A percentile compares a stretch with the other conserved stretches of the same genome.
phyloP scores from a whole-genome alignment of 2,113 vertebrate genomes.

The Enhydra lutris region DNA sequence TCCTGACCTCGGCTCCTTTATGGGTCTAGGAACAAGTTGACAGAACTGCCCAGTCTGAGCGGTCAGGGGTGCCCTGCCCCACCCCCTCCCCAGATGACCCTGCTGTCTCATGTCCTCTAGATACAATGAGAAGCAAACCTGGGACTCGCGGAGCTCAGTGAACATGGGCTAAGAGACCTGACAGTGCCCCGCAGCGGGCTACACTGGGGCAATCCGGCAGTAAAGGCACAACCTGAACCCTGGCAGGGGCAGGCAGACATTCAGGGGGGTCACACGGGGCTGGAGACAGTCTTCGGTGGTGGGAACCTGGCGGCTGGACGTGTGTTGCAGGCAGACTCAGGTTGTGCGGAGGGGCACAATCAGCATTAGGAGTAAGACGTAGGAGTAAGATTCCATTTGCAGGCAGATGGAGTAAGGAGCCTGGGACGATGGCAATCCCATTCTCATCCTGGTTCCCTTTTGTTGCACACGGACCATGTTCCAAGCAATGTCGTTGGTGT shows the following conservation, averaged over 20 bases:
- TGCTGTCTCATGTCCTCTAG: background rate
- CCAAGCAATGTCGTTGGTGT: background rate
- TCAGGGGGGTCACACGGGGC: too few relatives aligned
- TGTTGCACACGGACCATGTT: background rate
- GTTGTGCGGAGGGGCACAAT: background rate
- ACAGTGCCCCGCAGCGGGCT: background rate
- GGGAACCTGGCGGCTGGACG: background rate
- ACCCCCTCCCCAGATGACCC: background rate
- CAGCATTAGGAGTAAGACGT: background rate
- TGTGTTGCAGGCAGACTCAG: background rate
- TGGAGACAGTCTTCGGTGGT: background rate
- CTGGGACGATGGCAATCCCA: too few relatives aligned
- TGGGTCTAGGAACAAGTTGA: slow-evolving; percentile 40
- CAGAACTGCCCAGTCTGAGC: background rate
- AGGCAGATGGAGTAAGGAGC: background rate
- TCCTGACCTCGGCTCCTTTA: background rate
- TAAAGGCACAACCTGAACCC: background rate
- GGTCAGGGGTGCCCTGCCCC: background rate
- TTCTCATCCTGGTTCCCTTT: background rate
- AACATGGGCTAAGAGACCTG: background rate
- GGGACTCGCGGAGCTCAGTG: background rate
- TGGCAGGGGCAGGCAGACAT: background rate
- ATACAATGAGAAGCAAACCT: background rate
- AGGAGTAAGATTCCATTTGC: background rate
- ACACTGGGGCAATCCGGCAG: too few relatives aligned